Percentiles rank a stretch among this genome's conserved stretches.
phyloP scores from a whole-genome alignment of 2,113 vertebrate species.

The Brachypodius melanocephalos region DNA sequence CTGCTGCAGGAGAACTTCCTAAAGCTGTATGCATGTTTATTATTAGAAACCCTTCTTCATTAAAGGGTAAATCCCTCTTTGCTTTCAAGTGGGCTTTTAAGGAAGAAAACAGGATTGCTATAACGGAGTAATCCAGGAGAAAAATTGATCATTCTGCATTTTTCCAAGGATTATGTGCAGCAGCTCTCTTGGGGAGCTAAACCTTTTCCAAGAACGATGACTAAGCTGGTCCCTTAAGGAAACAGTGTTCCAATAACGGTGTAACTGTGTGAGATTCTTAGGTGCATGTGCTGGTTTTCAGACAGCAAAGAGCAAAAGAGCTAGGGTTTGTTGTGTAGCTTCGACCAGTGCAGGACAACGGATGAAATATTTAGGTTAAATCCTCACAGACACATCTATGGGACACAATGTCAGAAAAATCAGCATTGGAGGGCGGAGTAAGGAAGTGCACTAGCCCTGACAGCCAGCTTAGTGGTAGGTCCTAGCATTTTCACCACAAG shows the following conservation, averaged over 20 bases:
- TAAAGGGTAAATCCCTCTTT: not conserved
- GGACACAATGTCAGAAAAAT: not conserved
- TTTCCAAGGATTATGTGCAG: not conserved
- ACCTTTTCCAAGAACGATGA: not conserved
- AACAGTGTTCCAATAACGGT: not conserved
- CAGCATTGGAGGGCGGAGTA: rapidly evolving
- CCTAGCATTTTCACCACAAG: not conserved
- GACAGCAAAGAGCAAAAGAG: not conserved
- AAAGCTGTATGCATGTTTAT: not conserved
- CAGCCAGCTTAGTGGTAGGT: not conserved
- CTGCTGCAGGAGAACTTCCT: not conserved
- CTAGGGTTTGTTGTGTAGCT: not conserved
- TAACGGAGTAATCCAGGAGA: not conserved
- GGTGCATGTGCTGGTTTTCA: not conserved
- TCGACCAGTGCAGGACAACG: not conserved
- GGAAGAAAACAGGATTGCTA: not conserved
- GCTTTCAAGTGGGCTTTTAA: not conserved
- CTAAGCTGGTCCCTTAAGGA: not conserved
- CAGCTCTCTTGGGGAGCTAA: constrained; percentile 2
- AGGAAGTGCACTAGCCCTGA: not conserved
- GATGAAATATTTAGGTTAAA: not conserved
- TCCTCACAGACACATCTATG: not conserved
- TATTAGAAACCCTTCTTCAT: not conserved
- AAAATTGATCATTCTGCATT: constrained; percentile 7
- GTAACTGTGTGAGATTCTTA: not conserved